Percentiles rank a stretch among this genome's conserved stretches.
Evolutionary conservation across 1,140 invertebrate species (phyloP).

Genomic region (Heliconius hewitsoni): DNA sequence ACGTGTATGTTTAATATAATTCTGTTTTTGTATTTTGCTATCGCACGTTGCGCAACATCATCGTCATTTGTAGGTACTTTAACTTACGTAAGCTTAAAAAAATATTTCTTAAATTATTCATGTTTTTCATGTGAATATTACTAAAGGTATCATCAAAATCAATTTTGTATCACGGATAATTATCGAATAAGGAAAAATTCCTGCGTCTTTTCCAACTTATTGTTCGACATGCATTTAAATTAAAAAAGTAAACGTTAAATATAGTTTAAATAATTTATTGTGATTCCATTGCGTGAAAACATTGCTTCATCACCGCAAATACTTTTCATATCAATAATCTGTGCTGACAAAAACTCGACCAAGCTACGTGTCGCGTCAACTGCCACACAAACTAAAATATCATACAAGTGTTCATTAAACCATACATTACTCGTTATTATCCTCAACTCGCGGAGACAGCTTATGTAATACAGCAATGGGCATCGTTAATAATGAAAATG

Average conservation of each 20-base stretch:
- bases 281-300: conserved; percentile 28
- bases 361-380: conserved; percentile 33
- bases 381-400: background rate
- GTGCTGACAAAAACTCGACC: conserved; percentile 40
- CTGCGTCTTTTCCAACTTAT: background rate
- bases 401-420: background rate
- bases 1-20: conserved; percentile 15
- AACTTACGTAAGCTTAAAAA: background rate
- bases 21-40: conserved; percentile 12
- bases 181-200: conserved; percentile 5
- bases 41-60: conserved; percentile 9
- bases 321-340: conserved; percentile 41
- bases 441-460: background rate
- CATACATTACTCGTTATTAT: conserved; percentile 26
- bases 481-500: conserved; percentile 39
- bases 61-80: conserved; percentile 7
- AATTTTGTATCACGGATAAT: background rate
- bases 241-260: background rate
- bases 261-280: background rate
- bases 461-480: conserved; percentile 44
- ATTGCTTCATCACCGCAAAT: conserved; percentile 36
- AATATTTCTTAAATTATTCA: background rate
- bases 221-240: background rate
- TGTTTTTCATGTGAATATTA: background rate
- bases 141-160: background rate